Evolutionary conservation across 2,113 vertebrate species (phyloP), one percentile per base, ranked within the genome.

Genomic region (Panthera tigris): DNA sequence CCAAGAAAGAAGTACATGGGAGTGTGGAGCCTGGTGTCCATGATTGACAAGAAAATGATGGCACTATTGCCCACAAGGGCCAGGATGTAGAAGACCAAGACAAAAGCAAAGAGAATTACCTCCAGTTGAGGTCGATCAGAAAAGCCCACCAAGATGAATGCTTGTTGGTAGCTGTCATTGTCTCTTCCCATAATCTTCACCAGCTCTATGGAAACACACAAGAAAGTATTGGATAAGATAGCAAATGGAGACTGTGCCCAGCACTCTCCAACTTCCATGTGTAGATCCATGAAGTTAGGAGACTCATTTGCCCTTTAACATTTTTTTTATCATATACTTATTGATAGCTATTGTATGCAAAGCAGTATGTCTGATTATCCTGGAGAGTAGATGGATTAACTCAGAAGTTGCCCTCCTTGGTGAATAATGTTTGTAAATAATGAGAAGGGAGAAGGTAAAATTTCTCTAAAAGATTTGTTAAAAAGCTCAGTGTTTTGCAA

Each of bases 1-100:
- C 94, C 89, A 48, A 97, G 85, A 33, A 98, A 96, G 84, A 97
- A 98, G 86, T 95, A 96, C 96, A 96, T 97, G 69, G 95, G 97
- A 11, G 13, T 97, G 69, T 97, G 95, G 39, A 97, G 82, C 19
- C 80, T 91, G 71, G 95, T 29, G 27, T 97, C 97, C 41, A 36
- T 0, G 0, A 84, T 1, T 0, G 91, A 92, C 39, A 97, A 50
- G 10, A 94, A 39, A 23, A 95, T 80, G 73, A 97, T 97, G 4
- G 82, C 83, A 31, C 31, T 41, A 33, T 97, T 97, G 33, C 94
- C 97, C 33, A 85, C 52, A 57, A 96, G 88, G 6, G 95, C 52
- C 55, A 97, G 27, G 27, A 92, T 23, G n/a, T 96, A 97, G 83
- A 96, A 96, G 63, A 94, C 33, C 19, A 97, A 68, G 36, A 94